Conservation (phyloP, 30 jellyfish, hydroid and myxozoan species). For the Euphysa ruthae region DNA sequence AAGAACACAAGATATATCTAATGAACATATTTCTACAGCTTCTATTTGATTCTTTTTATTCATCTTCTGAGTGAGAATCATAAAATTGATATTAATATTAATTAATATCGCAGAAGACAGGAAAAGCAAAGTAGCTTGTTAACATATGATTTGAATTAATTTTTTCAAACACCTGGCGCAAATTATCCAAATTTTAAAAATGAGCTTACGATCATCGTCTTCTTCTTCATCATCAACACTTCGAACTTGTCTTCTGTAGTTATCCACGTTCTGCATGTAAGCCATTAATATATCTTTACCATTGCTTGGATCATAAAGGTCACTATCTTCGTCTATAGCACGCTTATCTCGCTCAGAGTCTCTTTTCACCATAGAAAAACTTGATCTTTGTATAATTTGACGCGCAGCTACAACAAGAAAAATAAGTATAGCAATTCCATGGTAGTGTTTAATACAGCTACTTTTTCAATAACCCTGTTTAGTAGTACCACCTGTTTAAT, state of each 20-base stretch:
- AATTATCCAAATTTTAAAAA: neutral
- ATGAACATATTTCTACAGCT: too few species aligned
- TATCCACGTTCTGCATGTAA: conserved; percentile 68
- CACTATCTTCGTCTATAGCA: conserved; percentile 75
- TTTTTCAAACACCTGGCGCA: too few species aligned
- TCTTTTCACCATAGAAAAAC: conserved; percentile 46
- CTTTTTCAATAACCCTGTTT: neutral
- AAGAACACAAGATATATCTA: too few species aligned
- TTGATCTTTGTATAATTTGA: conserved; percentile 45
- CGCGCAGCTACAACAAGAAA: conserved; percentile 52
- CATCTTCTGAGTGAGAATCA: too few species aligned
- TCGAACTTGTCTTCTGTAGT: conserved; percentile 70
- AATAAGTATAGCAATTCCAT: neutral
- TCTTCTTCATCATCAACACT: conserved; percentile 94
- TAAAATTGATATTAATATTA: too few species aligned
- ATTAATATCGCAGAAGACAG: too few species aligned
- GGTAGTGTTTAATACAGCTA: neutral
- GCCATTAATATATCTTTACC: conserved; percentile 87
- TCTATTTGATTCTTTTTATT: too few species aligned
- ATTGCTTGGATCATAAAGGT: conserved; percentile 70
- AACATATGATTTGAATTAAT: too few species aligned
- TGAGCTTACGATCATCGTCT: conserved; percentile 45
- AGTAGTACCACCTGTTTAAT: too few species aligned
- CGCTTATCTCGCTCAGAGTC: conserved; percentile 72
- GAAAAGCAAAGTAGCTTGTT: too few species aligned